A percentile compares a stretch with the other conserved stretches of the same genome.
These are phyloP conservation scores for Macaca fascicularis DNA, from an alignment of 2,113 vertebrate species.

Conservation along the genomic window T2T-MFA8v1.1 NC_088385.1:96904501-96905000, in stretches of 20 bases:
- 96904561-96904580: conserved; percentile 43
- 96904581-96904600: conserved; percentile 37
- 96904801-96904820: conserved; percentile 50
- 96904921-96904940: not conserved
- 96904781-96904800: conserved; percentile 4
- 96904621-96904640: conserved; percentile 21
- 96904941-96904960: not conserved
- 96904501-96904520: conserved; percentile 31
- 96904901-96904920: not conserved
- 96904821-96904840: conserved; percentile 30
- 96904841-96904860: conserved; percentile 44
- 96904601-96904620: conserved; percentile 61
- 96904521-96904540: not conserved
- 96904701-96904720: not conserved
- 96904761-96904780: conserved; percentile 41
- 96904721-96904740: not conserved
- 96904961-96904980: conserved; percentile 16
- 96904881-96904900: not conserved
- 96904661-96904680: conserved; percentile 26
- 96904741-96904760: conserved; percentile 32
- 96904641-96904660: conserved; percentile 62
- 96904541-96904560: conserved; percentile 39
- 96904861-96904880: not conserved
- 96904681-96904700: not conserved
- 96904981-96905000: not conserved